phyloP scores from a whole-genome alignment of 2,113 vertebrate species.

The Scomber japonicus region DNA sequence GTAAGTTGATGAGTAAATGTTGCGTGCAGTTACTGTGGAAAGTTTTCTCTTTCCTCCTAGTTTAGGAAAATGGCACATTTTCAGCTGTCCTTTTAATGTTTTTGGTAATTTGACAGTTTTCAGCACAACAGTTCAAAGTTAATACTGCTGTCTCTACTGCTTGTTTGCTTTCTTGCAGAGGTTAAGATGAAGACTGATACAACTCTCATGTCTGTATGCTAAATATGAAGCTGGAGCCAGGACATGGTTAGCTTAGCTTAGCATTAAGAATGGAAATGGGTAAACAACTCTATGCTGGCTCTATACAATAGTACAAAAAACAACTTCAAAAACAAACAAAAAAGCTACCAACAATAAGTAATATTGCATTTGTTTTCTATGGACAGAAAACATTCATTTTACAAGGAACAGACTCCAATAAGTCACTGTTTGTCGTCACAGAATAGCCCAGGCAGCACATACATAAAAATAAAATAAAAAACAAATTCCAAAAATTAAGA shows the following conservation, averaged over 20 bases:
- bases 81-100: neutral
- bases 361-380: no score
- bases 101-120: neutral
- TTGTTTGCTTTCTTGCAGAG: no score
- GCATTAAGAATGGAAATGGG: neutral
- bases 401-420: no score
- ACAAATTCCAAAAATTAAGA: no score
- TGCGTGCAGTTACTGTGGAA: slow-evolving; percentile 47
- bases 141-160: no score
- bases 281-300: neutral
- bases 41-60: neutral
- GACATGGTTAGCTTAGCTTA: neutral
- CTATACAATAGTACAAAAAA: no score
- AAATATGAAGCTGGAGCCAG: neutral
- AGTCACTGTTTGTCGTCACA: no score
- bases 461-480: no score
- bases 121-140: neutral
- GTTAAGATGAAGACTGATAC: neutral
- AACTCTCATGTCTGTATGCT: neutral
- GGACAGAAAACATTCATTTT: no score
- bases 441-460: no score
- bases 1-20: slow-evolving; percentile 69
- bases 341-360: no score
- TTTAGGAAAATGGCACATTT: neutral
- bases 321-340: no score